Base-by-base conservation (phyloP, 2,113 vertebrate species). In the Stictonetta naevosa region DNA sequence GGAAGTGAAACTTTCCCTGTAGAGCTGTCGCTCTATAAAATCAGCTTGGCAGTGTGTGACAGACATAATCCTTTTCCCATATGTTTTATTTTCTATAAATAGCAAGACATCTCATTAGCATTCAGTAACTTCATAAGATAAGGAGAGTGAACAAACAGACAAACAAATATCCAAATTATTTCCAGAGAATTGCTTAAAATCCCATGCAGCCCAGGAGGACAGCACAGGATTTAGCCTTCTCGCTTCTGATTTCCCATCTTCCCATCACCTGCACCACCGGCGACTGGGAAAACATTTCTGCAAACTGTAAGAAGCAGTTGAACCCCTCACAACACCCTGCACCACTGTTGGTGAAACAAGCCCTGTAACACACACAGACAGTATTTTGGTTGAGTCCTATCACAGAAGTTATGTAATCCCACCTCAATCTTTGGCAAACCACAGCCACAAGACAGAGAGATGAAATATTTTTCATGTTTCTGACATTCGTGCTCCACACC, bases 31-130 rank as follows among this genome's bases (percentile, higher is more conserved):
- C 66, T 93, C 40, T 79, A 87, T 23, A 68, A 97, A 97, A 97
- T 96, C 93, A 96, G 79, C 90, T 96, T 97, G 97, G 97, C 97
- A 97, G 84, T 10, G 63, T 94, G 93, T 95, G 94, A 96, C 87
- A 96, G 73, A 78, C 92, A 94, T 96, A 97, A 97, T 97, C 96
- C 93, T 96, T 95, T 92, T 87, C 94, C 95, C 97, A 97, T 94
- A 96, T 96, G 95, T 96, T 97, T 96, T 95, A 92, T 92, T 95
- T 97, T 93, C 95, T 93, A 96, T 96, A 93, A 91, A 95, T 91
- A 96, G 93, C 87, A 94, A 82, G 67, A 50, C 67, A 38, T 46
- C 87, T 96, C 96, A 95, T 94, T 96, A 96, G 56, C 95, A 95
- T 96, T 93, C 95, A 36, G 44, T 83, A 92, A 92, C 91, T 93